Evolutionary conservation across 2,113 vertebrate genomes (phyloP).

Genomic region (Corvus hawaiiensis): DNA sequence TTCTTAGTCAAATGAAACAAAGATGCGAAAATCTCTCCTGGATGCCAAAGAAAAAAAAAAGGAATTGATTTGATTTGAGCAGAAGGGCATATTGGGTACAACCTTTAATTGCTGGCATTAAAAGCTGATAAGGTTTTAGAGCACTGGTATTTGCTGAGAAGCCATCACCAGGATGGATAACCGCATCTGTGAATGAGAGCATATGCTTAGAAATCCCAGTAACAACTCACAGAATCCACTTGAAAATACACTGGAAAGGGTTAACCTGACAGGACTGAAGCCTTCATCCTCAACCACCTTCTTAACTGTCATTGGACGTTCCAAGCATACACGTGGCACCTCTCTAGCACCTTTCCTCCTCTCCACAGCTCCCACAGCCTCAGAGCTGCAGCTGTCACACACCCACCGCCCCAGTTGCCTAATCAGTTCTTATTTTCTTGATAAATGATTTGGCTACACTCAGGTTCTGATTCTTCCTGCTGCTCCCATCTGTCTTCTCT

Average conservation of each 20-base stretch:
- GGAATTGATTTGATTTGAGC: not conserved
- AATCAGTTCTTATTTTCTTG: not conserved
- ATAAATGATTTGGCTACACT: not conserved
- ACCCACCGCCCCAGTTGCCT: accelerated
- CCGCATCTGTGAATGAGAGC: not conserved
- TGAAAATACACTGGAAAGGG: not conserved
- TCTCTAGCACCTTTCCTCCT: not conserved
- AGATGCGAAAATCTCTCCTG: not conserved
- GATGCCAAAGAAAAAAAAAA: not conserved
- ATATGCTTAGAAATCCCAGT: not conserved
- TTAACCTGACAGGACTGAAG: not conserved
- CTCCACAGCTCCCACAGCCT: not conserved
- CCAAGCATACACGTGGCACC: accelerated
- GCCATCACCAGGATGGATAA: not conserved
- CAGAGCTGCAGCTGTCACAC: not conserved
- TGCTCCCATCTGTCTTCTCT: not conserved
- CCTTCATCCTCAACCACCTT: not conserved
- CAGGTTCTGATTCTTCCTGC: not conserved
- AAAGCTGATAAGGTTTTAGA: not conserved
- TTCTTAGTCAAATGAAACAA: not conserved
- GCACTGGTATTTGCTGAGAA: not conserved
- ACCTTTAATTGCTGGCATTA: not conserved
- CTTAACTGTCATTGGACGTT: not conserved
- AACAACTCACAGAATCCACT: not conserved
- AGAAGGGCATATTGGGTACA: not conserved